These are phyloP conservation scores for Podarcis cretensis DNA, from an alignment of 2,113 vertebrate genomes.

Conservation along the genomic window DNA sequence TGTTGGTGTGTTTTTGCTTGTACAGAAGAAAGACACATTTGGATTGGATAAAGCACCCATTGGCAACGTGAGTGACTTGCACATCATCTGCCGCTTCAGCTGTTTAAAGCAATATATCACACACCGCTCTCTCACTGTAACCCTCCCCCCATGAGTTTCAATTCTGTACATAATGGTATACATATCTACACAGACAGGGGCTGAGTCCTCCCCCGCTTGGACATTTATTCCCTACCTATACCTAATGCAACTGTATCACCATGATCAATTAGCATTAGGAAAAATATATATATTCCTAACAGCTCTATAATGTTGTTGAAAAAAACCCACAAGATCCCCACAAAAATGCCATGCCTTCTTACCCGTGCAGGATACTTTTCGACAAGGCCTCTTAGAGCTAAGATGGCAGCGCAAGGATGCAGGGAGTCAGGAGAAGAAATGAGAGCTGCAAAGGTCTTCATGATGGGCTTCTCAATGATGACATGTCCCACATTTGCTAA, in stretches of 20 bases:
- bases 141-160: background rate
- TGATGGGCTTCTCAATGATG: constrained; percentile 68
- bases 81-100: background rate
- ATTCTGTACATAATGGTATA: background rate
- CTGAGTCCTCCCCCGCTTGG: no score
- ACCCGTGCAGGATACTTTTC: constrained; percentile 67
- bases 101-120: background rate
- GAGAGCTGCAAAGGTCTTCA: constrained; percentile 67
- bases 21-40: background rate
- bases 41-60: background rate
- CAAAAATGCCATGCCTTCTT: constrained; percentile 36
- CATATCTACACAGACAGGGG: background rate
- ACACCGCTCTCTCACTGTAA: background rate
- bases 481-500: constrained; percentile 69
- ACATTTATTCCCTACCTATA: no score
- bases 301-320: background rate
- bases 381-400: constrained; percentile 68
- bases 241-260: background rate
- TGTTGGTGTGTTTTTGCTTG: background rate
- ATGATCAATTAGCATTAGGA: background rate
- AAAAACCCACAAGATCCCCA: no score
- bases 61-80: background rate
- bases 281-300: background rate
- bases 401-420: constrained; percentile 24
- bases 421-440: constrained; percentile 31